These are phyloP conservation scores for Chromobotia macracanthus DNA, from an alignment of 2,797 vertebrate genomes.

Conservation along the genomic window DNA sequence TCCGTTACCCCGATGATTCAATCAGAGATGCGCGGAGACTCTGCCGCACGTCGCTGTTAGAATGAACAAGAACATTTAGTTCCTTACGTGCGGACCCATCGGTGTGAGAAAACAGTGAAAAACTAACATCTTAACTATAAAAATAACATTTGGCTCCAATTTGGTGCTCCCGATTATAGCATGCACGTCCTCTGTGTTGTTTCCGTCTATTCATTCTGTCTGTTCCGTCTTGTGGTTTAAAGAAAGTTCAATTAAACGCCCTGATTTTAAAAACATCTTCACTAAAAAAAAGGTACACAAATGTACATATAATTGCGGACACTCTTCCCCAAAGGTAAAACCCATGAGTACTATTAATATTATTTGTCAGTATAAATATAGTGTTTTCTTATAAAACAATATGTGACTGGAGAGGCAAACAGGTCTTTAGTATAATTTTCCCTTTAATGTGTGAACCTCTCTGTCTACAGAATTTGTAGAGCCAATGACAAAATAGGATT, in stretches of 20 bases:
- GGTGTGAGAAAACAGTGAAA: neutral
- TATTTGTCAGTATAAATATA: no score
- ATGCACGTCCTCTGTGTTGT: neutral
- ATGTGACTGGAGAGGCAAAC: no score
- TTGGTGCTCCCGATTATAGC: neutral
- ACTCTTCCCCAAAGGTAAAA: no score
- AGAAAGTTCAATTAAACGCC: neutral
- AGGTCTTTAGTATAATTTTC: neutral
- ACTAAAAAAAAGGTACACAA: no score
- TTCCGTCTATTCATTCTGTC: neutral
- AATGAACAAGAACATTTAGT: slow-evolving; percentile 74
- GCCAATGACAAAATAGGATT: neutral
- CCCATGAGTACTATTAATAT: no score
- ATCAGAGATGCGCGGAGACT: slow-evolving; percentile 63
- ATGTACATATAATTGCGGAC: no score
- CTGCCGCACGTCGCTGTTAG: slow-evolving; percentile 70
- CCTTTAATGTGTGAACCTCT: no score
- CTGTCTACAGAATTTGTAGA: slow-evolving; percentile 3
- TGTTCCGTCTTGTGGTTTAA: neutral
- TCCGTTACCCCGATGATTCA: slow-evolving; percentile 55
- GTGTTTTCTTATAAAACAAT: no score
- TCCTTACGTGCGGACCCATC: slow-evolving; percentile 55
- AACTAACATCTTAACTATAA: neutral
- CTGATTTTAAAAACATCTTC: neutral
- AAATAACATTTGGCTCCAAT: slow-evolving; percentile 9